A percentile compares a stretch with the other conserved stretches of the same genome.
phyloP scores from a whole-genome alignment of 2,113 vertebrate species.

The Myotis brandtii region DNA sequence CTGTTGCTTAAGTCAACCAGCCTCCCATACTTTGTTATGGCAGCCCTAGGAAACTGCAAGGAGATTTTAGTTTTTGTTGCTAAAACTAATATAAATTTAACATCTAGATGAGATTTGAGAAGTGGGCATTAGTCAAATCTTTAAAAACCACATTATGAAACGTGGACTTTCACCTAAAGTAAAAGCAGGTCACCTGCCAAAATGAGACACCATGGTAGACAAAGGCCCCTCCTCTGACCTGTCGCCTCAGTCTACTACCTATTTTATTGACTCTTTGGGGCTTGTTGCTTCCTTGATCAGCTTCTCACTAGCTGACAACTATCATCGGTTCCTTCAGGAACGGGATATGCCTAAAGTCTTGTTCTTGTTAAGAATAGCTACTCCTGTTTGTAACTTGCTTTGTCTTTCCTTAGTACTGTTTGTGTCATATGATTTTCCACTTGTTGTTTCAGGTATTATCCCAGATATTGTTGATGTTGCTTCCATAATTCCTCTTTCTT shows the following conservation, averaged over 20 bases:
- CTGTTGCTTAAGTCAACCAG: neutral
- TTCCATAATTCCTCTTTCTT: neutral
- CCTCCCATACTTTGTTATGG: neutral
- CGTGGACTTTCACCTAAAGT: too few relatives aligned
- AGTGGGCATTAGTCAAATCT: neutral
- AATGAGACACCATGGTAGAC: rapidly evolving
- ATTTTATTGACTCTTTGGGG: neutral
- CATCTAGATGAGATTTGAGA: neutral
- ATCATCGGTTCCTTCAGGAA: neutral
- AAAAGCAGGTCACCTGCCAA: rapidly evolving
- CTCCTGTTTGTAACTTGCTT: neutral
- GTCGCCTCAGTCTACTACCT: rapidly evolving
- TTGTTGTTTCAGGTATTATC: neutral
- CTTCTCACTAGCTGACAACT: neutral
- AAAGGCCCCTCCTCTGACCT: neutral
- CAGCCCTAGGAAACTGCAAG: neutral
- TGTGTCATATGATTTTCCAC: too few relatives aligned
- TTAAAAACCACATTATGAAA: neutral
- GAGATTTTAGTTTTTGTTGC: neutral
- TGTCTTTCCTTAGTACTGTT: neutral
- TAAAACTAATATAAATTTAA: neutral
- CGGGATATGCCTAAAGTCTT: neutral
- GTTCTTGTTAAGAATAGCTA: neutral
- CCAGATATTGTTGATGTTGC: neutral
- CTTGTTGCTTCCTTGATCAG: neutral